These are phyloP conservation scores for Anguilla rostrata DNA, from an alignment of 2,113 vertebrate genomes.

Conservation along the genomic window DNA sequence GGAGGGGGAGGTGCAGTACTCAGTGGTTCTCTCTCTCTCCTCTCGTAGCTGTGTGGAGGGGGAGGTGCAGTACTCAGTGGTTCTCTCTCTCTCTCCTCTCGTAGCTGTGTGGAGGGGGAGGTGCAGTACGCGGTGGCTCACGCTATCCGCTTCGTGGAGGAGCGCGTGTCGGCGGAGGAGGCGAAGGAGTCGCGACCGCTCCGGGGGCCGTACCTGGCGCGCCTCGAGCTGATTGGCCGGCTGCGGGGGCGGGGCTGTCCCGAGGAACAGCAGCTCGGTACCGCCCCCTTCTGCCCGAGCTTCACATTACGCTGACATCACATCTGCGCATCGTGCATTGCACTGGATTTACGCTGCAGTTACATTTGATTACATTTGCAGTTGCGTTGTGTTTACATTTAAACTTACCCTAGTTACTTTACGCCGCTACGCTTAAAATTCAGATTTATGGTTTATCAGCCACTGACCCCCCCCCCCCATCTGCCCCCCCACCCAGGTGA, in stretches of 20 bases:
- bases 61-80: no score
- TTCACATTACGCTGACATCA: neutral
- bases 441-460: no score
- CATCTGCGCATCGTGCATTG: no score
- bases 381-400: no score
- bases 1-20: no score
- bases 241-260: slow-evolving; percentile 76
- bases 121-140: slow-evolving; percentile 83
- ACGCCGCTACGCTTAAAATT: no score
- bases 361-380: no score
- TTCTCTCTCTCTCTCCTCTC: neutral
- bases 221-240: slow-evolving; percentile 85
- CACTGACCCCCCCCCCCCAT: neutral
- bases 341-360: no score
- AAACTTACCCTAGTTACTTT: no score
- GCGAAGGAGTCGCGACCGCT: slow-evolving; percentile 77
- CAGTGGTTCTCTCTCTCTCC: no score
- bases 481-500: slow-evolving; percentile 75
- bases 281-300: neutral
- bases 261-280: slow-evolving; percentile 84
- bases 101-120: slow-evolving; percentile 85
- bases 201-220: slow-evolving; percentile 86
- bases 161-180: slow-evolving; percentile 77
- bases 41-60: no score
- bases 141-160: slow-evolving; percentile 84